These are phyloP conservation scores for Lithodes maja DNA, from an alignment of 2,888 invertebrate species.

Conservation along the genomic window DNA sequence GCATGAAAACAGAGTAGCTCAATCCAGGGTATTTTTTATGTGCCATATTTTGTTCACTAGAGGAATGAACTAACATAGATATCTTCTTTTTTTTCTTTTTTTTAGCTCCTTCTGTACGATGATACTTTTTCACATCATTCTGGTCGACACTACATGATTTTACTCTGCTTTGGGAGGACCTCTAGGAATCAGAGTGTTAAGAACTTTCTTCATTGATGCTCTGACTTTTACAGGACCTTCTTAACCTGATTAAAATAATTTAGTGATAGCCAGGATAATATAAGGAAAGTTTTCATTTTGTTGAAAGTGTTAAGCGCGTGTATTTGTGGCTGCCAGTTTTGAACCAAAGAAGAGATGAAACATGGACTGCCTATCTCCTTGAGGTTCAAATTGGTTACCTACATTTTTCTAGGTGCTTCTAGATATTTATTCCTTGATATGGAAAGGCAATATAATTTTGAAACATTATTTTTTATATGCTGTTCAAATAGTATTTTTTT, in stretches of 20 bases:
- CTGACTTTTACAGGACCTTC: no score
- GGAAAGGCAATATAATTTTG: constrained; percentile 42
- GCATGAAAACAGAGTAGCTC: constrained; percentile 51
- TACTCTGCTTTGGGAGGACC: no score
- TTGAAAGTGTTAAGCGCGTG: background rate
- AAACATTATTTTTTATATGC: constrained; percentile 40
- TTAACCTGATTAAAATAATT: no score
- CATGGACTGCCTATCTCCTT: constrained; percentile 29
- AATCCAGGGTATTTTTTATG: constrained; percentile 32
- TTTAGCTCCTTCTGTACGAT: background rate
- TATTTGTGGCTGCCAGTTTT: constrained; percentile 29
- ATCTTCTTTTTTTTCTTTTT: constrained; percentile 25
- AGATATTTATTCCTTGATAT: constrained; percentile 41
- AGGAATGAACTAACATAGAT: constrained; percentile 57
- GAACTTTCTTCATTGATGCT: no score
- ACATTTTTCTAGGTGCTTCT: constrained; percentile 51
- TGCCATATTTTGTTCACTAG: constrained; percentile 48
- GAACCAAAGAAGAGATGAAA: constrained; percentile 39
- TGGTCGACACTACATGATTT: no score
- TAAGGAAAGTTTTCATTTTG: no score
- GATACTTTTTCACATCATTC: no score
- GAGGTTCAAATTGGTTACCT: constrained; percentile 33
- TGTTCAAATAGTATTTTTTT: constrained; percentile 45
- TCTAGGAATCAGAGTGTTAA: no score
- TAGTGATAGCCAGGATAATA: no score